Evolutionary conservation across 2,888 invertebrate species (phyloP), one percentile per base, ranked within the genome.

Genomic region (Syrista parreyssii): DNA sequence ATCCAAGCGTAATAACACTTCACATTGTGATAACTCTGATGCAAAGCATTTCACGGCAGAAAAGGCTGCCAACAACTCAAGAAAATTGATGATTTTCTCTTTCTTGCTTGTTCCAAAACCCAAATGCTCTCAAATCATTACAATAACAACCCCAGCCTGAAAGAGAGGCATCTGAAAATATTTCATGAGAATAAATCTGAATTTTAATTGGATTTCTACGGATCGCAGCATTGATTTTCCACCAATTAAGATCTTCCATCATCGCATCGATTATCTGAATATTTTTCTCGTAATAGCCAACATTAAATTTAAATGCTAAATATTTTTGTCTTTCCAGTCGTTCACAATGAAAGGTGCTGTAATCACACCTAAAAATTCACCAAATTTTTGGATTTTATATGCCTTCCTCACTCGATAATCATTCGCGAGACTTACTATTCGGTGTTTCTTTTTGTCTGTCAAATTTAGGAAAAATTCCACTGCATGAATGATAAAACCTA

Each of bases 281-380:
- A n/a, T 80, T 79, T 68, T 33, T 76, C 4, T 83, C 79, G 33
- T 81, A 84, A 69, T 79, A 74, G 1, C 36, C 55, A 11, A 79
- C 80, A 74, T 79, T 82, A 11, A 81, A 36, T 72, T 76, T 79
- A 15, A 83, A 68, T 0, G 77, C 78, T 34, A 82, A 31, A 40
- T 77, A 81, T 77, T 84, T 82, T 77, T 82, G 71, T 80, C 83
- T 78, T 73, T 82, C 83, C 6, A 84, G 31, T n/a, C 76, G 30
- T 72, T 82, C 84, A 33, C 79, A 81, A 72, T 82, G 75, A 6
- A 81, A 1, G 82, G 79, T n/a, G 82, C 98, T 0, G 93, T 99
- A 79, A 98, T 98, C 32, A 79, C 32, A 4, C 82, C 80, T n/a
- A 81, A 36, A 40, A 82, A 73, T 72, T 78, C 32, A 3, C 79